Evolutionary conservation across 2,888 invertebrate genomes (phyloP).

Genomic region (Myathropa florea): DNA sequence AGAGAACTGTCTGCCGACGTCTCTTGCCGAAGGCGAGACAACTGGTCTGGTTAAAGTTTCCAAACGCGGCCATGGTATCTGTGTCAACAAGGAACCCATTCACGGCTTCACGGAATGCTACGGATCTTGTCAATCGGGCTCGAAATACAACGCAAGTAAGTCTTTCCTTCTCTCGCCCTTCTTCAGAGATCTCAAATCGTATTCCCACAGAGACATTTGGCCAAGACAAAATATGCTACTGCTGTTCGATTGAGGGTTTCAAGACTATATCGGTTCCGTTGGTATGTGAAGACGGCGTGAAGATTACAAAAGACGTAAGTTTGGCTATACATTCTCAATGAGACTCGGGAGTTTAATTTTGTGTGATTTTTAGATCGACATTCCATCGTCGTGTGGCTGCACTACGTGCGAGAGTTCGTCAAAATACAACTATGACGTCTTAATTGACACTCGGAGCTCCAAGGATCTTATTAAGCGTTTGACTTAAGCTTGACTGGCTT

Average conservation of each 20-base stretch:
- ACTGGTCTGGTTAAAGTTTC: constrained; percentile 83
- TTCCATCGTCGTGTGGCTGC: constrained; percentile 77
- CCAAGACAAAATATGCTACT: constrained; percentile 84
- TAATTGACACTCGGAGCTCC: constrained; percentile 71
- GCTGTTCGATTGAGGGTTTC: constrained; percentile 82
- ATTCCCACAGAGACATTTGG: constrained; percentile 80
- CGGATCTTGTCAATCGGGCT: constrained; percentile 87
- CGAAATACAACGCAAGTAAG: constrained; percentile 86
- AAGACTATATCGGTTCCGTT: constrained; percentile 77
- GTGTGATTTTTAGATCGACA: constrained; percentile 74
- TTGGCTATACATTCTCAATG: constrained; percentile 21
- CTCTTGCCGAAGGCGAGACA: constrained; percentile 82
- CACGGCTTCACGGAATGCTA: constrained; percentile 86
- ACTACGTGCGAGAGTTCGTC: constrained; percentile 74
- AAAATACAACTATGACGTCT: constrained; percentile 54
- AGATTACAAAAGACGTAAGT: constrained; percentile 72
- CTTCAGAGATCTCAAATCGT: background rate
- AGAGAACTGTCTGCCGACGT: constrained; percentile 83
- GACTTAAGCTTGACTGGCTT: background rate
- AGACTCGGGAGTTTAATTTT: background rate
- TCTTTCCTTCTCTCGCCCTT: constrained; percentile 48
- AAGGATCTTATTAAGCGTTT: constrained; percentile 41
- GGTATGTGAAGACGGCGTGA: constrained; percentile 81
- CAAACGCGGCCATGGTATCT: constrained; percentile 83
- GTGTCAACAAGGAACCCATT: constrained; percentile 84